These are phyloP conservation scores for Cliona cf. orientalis DNA, from an alignment of 37 sponge, comb jelly and placozoan genomes.

Conservation along the genomic window DNA sequence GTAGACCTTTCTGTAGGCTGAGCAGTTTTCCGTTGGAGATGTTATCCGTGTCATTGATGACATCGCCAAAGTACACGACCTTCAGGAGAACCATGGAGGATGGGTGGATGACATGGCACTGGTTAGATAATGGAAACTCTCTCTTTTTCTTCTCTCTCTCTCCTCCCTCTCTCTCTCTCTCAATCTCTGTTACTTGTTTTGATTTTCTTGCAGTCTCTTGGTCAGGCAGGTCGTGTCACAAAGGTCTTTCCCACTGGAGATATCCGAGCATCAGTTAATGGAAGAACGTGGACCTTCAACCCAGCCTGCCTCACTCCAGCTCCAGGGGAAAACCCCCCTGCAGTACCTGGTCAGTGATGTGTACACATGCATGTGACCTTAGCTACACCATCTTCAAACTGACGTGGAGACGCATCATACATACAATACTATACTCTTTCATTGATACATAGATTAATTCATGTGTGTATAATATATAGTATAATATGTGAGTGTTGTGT, in stretches of 20 bases:
- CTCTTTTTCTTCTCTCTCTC: too few species aligned
- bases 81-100: conserved; percentile 94
- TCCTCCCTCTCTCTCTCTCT: too few species aligned
- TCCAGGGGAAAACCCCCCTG: conserved; percentile 72
- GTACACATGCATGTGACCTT: too few species aligned
- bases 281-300: conserved; percentile 84
- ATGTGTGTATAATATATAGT: too few species aligned
- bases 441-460: too few species aligned
- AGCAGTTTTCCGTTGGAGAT: conserved; percentile 66
- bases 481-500: too few species aligned
- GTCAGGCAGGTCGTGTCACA: conserved; percentile 79
- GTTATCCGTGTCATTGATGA: conserved; percentile 84
- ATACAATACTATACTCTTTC: too few species aligned
- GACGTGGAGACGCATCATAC: too few species aligned
- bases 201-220: conserved; percentile 67
- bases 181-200: too few species aligned
- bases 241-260: conserved; percentile 77
- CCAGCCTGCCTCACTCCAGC: conserved; percentile 56
- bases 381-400: too few species aligned
- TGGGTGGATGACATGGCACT: conserved; percentile 96
- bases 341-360: conserved; percentile 61
- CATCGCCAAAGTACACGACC: conserved; percentile 66
- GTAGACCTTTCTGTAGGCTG: conserved; percentile 41
- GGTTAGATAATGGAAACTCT: too few species aligned
- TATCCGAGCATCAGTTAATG: conserved; percentile 70